These are phyloP conservation scores for Aphaenogaster rudis DNA, from an alignment of 1,140 invertebrate genomes.

Conservation along the genomic window DNA sequence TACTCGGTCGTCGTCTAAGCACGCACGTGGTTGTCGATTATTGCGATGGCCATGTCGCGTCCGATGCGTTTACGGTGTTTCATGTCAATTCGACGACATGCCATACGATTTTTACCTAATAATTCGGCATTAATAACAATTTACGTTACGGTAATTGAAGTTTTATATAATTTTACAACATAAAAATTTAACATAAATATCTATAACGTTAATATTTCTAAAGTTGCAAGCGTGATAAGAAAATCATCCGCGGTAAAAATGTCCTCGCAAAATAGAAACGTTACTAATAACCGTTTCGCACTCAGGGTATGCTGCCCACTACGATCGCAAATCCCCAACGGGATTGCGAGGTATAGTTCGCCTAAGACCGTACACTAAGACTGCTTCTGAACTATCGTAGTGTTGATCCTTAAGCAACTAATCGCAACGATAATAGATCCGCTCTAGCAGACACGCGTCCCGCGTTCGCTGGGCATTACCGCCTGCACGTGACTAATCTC, in stretches of 20 bases:
- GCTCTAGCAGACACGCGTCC: slow-evolving; percentile 58
- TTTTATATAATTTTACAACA: neutral
- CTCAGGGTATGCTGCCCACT: too few relatives aligned
- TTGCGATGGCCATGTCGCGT: slow-evolving; percentile 11
- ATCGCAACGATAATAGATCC: slow-evolving; percentile 41
- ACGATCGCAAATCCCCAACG: neutral
- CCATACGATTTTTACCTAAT: neutral
- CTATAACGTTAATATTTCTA: neutral
- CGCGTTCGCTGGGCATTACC: slow-evolving; percentile 73
- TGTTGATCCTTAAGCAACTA: slow-evolving; percentile 44
- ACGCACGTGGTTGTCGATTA: slow-evolving; percentile 56
- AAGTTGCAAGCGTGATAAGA: neutral
- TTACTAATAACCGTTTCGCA: neutral
- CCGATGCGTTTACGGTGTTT: neutral
- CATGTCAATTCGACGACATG: neutral
- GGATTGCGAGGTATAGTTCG: neutral
- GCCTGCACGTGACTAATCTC: slow-evolving; percentile 79
- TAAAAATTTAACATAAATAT: neutral
- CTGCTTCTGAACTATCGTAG: neutral
- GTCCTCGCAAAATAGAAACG: neutral
- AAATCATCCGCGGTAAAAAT: neutral
- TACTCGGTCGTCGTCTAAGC: slow-evolving; percentile 34
- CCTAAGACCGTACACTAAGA: slow-evolving; percentile 26
- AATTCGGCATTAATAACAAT: neutral
- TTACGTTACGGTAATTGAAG: neutral